Evolutionary conservation across 1,140 invertebrate genomes (phyloP), one percentile per base, ranked within the genome.

Genomic region (Ceratina japonica): DNA sequence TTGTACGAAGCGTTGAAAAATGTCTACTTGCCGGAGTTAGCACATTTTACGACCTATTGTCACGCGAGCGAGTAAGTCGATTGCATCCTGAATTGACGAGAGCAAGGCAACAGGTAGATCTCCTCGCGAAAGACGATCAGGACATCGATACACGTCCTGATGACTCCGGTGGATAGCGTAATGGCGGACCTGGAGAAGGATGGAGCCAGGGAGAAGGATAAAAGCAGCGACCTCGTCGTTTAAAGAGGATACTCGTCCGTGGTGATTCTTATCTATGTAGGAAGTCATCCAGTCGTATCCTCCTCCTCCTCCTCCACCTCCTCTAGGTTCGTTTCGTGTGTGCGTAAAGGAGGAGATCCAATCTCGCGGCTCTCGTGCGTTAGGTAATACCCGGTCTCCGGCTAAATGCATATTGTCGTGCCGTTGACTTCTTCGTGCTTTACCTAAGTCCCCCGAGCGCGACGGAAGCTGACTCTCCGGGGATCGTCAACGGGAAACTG

Each of bases 231-330:
- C 73, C 84, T 88, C 84, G 76, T 78, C 82, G 78, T 58, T 85
- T 86, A 84, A 87, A 83, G 80, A 86, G 84, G 81, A 83, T 86
- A 75, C 82, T 79, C 86, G 82, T 72, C 68, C 82, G 62, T 44
- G 75, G 22, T 20, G 86, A 88, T 88, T 58, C 79, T 84, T 88
- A 88, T 88, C 86, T 87, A 82, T 85, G 80, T 86, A 87, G 87
- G 87, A 88, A 88, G 87, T 86, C 83, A 83, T 81, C 79, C 69
- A 56, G 12, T 31, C 80, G 49, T 24, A 70, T 84, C 77, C 76
- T 82, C 75, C 52, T 84, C 79, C 37, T 44, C 79, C 74, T 69
- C 51, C 59, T 27, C 59, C n/a, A n/a, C n/a, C 2, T 7, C n/a
- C 54, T 22, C n/a, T 22, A 31, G 54, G 54, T 16, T 24, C 18